A percentile compares a stretch with the other conserved stretches of the same genome.
Conservation (phyloP, 1,140 invertebrate species). For the Heliconius hewitsoni region DNA sequence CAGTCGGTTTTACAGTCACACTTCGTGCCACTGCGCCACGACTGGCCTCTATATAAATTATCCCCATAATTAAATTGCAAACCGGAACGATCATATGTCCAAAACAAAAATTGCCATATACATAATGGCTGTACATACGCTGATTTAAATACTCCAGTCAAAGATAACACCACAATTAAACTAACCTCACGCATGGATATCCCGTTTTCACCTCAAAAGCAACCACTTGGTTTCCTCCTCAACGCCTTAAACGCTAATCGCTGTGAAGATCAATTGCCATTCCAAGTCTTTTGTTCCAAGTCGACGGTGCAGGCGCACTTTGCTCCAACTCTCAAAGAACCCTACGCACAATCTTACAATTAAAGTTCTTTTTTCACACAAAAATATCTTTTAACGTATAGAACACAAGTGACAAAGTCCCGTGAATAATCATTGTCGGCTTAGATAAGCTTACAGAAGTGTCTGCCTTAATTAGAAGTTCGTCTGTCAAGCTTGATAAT, state of each 20-base stretch:
- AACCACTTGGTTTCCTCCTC: constrained; percentile 52
- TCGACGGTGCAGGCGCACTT: constrained; percentile 68
- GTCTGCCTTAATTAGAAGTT: constrained; percentile 62
- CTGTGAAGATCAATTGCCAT: constrained; percentile 74
- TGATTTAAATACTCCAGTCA: neutral
- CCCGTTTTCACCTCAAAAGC: constrained; percentile 43
- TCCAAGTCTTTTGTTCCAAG: constrained; percentile 67
- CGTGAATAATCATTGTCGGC: constrained; percentile 44
- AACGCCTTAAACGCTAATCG: constrained; percentile 68
- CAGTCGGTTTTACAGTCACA: too few species aligned
- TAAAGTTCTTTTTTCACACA: constrained; percentile 45
- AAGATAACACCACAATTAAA: neutral
- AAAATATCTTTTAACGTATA: constrained; percentile 50
- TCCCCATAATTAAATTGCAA: neutral
- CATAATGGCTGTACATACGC: neutral
- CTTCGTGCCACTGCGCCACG: too few species aligned
- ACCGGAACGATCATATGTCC: neutral
- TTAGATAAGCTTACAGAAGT: constrained; percentile 56
- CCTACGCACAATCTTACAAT: constrained; percentile 47
- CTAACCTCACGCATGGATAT: constrained; percentile 21
- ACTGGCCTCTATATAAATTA: neutral
- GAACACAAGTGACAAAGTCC: constrained; percentile 43
- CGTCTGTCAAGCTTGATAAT: constrained; percentile 53
- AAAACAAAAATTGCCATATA: neutral
- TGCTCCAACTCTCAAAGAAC: constrained; percentile 60